These are phyloP conservation scores for Orbicella faveolata DNA, from an alignment of 64 coral and sea anemone species.

Conservation along the genomic window DNA sequence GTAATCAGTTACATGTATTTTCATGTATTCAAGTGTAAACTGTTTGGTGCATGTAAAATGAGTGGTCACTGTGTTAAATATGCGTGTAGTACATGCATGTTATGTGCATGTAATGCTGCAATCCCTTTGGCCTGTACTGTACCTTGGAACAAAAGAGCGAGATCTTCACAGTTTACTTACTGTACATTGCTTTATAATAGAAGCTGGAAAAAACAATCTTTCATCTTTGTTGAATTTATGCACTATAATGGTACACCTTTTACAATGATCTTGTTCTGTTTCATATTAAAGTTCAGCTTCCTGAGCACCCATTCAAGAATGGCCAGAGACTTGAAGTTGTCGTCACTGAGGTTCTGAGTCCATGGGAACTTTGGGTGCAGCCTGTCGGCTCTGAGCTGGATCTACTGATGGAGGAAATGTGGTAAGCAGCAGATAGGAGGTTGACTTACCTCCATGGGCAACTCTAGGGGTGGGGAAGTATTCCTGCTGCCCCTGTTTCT, in stretches of 20 bases:
- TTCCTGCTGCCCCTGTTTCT: too few relatives aligned
- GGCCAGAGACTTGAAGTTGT: constrained; percentile 79
- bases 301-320: constrained; percentile 67
- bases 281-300: constrained; percentile 23
- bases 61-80: too few relatives aligned
- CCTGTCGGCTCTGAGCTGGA: constrained; percentile 69
- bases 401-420: constrained; percentile 93
- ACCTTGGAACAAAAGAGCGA: too few relatives aligned
- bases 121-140: not conserved
- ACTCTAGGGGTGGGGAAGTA: too few relatives aligned
- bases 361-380: constrained; percentile 93
- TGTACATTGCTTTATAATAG: too few relatives aligned
- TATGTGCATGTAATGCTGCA: not conserved
- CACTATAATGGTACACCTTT: not conserved
- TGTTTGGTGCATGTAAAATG: too few relatives aligned
- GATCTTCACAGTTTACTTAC: not conserved
- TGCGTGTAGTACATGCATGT: too few relatives aligned
- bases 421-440: constrained; percentile 44
- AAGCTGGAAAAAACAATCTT: too few relatives aligned
- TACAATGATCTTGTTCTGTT: not conserved
- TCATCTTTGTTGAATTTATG: too few relatives aligned
- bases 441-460: not conserved
- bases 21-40: too few relatives aligned
- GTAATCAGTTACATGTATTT: too few relatives aligned
- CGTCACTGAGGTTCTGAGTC: constrained; percentile 88